Percentiles rank a stretch among this genome's conserved stretches.
These are phyloP conservation scores for Caenorhabditis uteleia DNA, from an alignment of 2,888 invertebrate species.

Conservation along the genomic window DNA sequence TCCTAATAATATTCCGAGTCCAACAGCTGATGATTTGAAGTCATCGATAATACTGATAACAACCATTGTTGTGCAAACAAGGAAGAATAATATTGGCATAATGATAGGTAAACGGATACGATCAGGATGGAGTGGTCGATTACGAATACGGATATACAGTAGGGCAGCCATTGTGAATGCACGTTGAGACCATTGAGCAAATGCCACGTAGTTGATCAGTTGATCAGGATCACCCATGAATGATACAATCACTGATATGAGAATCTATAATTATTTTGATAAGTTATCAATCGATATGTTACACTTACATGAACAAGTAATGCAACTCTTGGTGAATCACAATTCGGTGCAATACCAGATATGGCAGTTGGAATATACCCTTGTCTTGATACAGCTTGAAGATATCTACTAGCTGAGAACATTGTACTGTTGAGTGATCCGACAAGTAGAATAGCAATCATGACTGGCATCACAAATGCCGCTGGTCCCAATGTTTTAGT, in stretches of 20 bases:
- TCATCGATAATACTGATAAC: conserved; percentile 56
- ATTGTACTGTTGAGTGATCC: conserved; percentile 64
- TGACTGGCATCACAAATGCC: conserved; percentile 58
- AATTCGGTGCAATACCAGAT: conserved; percentile 52
- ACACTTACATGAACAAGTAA: conserved; percentile 59
- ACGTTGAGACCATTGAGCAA: conserved; percentile 66
- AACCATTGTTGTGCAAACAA: conserved; percentile 52
- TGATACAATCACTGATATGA: conserved; percentile 55
- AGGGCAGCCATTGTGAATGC: conserved; percentile 64
- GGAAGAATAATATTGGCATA: conserved; percentile 62
- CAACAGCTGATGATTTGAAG: conserved; percentile 51
- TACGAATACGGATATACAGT: conserved; percentile 57
- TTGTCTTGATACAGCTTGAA: conserved; percentile 59
- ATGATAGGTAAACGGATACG: conserved; percentile 58
- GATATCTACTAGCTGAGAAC: conserved; percentile 64
- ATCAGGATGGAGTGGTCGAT: conserved; percentile 53
- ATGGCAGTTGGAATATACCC: conserved; percentile 64
- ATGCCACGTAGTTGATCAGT: conserved; percentile 64
- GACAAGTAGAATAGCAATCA: conserved; percentile 64
- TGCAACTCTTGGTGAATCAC: conserved; percentile 63
- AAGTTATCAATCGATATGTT: background rate
- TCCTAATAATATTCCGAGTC: conserved; percentile 44
- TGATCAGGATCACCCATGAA: conserved; percentile 60
- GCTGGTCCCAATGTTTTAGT: conserved; percentile 55
- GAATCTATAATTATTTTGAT: conserved; percentile 34